Evolutionary conservation across 1,140 invertebrate species (phyloP).

Genomic region (Dryas iulia): DNA sequence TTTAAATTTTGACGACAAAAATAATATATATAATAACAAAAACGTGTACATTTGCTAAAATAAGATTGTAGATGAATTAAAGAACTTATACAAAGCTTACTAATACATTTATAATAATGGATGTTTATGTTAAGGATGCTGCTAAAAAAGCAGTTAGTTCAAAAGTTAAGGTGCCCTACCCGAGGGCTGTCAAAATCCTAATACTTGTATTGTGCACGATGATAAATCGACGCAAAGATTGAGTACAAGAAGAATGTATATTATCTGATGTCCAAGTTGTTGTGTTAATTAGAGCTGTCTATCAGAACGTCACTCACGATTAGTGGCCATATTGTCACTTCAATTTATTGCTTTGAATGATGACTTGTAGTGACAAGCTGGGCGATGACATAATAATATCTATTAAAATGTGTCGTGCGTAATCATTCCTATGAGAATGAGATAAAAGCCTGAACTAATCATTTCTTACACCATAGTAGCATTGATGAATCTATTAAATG

Average conservation of each 20-base stretch:
- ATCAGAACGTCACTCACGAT: conserved; percentile 30
- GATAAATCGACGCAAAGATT: conserved; percentile 13
- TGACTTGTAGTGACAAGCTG: conserved; percentile 19
- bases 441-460: conserved; percentile 5
- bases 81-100: too few species aligned
- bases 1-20: too few species aligned
- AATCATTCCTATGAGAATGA: neutral
- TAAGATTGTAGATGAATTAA: too few species aligned
- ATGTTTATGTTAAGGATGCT: neutral
- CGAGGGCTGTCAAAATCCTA: neutral
- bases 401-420: conserved; percentile 12
- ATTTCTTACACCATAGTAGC: neutral
- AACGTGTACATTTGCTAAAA: too few species aligned
- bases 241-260: conserved; percentile 24
- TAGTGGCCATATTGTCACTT: conserved; percentile 25
- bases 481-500: neutral
- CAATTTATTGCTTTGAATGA: conserved; percentile 29
- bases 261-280: conserved; percentile 26
- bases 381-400: conserved; percentile 7
- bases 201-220: conserved; percentile 6
- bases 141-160: neutral
- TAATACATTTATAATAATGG: neutral
- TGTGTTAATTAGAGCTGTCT: conserved; percentile 27
- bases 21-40: too few species aligned
- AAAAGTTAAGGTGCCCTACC: neutral